phyloP scores from a whole-genome alignment of 2,113 vertebrate species.

The Chrysochloris asiatica region DNA sequence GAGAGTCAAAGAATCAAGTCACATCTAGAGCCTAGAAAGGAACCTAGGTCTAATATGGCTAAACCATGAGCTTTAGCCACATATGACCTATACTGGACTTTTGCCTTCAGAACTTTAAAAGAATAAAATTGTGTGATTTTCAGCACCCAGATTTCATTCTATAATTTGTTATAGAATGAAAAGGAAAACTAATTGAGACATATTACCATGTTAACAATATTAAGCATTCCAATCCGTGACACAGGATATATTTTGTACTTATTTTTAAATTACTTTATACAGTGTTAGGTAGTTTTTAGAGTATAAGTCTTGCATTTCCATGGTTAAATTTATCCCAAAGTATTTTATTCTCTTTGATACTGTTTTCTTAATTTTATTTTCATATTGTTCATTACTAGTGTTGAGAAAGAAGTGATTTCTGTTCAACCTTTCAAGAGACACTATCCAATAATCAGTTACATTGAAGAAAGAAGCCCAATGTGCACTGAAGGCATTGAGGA shows the following conservation, averaged over 20 bases:
- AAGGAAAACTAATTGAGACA: background rate
- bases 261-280: background rate
- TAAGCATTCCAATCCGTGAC: background rate
- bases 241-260: background rate
- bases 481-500: too few species aligned
- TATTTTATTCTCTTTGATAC: slow-evolving; percentile 3
- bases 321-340: background rate
- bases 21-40: background rate
- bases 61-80: background rate
- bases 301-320: background rate
- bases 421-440: too few species aligned
- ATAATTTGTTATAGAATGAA: background rate
- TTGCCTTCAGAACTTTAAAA: background rate
- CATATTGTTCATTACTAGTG: background rate
- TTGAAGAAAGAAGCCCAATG: too few species aligned
- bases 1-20: background rate
- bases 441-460: too few species aligned
- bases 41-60: background rate
- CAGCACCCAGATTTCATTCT: background rate
- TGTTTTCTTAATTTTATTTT: background rate
- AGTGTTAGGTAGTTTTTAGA: background rate
- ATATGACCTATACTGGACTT: background rate
- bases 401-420: background rate
- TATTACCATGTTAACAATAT: background rate
- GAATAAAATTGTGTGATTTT: background rate